phyloP scores from a whole-genome alignment of 2,888 invertebrate species.

The Caenorhabditis virilis region DNA sequence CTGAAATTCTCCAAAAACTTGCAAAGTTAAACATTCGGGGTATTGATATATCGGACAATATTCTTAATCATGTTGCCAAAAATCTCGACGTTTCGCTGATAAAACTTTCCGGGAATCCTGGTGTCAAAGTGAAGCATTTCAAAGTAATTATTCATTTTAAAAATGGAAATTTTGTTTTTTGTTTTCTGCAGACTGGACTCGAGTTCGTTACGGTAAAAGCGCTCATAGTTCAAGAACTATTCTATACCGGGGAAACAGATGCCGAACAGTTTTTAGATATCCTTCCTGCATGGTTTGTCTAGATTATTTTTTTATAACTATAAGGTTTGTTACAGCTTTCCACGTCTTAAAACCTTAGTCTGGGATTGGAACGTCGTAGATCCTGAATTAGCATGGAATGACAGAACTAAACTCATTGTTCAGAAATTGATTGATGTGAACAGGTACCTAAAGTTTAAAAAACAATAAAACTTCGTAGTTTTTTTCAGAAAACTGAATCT shows the following conservation, averaged over 20 bases:
- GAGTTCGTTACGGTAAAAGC: constrained; percentile 43
- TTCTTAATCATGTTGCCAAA: constrained; percentile 12
- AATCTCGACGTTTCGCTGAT: constrained; percentile 30
- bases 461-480: neutral
- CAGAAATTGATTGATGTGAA: constrained; percentile 18
- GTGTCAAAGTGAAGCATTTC: constrained; percentile 27
- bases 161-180: neutral
- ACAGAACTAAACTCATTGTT: constrained; percentile 33
- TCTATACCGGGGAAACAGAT: constrained; percentile 31
- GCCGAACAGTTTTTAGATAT: constrained; percentile 40
- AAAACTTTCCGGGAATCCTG: constrained; percentile 36
- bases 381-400: constrained; percentile 34
- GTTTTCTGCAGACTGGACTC: constrained; percentile 9
- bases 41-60: constrained; percentile 31
- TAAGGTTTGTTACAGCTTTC: constrained; percentile 27
- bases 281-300: constrained; percentile 25
- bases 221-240: constrained; percentile 35
- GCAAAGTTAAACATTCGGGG: constrained; percentile 29
- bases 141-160: constrained; percentile 1
- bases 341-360: constrained; percentile 35
- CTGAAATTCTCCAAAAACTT: constrained; percentile 10
- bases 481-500: constrained; percentile 30
- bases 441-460: constrained; percentile 8
- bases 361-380: constrained; percentile 54
- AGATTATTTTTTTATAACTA: neutral